A percentile compares a stretch with the other conserved stretches of the same genome.
Evolutionary conservation across 2,797 vertebrate genomes (phyloP).

Genomic region (Pogonophryne albipinna): DNA sequence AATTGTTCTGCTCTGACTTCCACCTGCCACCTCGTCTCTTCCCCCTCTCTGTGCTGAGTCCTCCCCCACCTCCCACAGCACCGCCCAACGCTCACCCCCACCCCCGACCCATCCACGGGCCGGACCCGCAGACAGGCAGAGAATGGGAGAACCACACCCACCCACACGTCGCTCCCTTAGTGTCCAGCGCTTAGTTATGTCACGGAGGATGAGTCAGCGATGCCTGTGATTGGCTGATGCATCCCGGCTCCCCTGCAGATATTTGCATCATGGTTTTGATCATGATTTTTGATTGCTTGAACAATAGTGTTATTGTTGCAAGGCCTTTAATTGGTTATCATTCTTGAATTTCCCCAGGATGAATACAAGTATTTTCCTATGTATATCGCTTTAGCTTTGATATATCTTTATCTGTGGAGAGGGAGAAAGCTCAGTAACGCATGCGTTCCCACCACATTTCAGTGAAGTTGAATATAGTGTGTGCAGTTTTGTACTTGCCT

Average conservation of each 20-base stretch:
- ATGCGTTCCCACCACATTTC: conserved; percentile 34
- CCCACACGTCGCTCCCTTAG: conserved; percentile 60
- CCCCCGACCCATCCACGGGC: conserved; percentile 44
- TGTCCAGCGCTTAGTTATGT: conserved; percentile 72
- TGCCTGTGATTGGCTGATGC: conserved; percentile 69
- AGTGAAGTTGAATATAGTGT: conserved; percentile 16
- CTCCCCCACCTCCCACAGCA: not conserved
- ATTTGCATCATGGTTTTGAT: conserved; percentile 57
- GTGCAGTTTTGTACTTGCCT: conserved; percentile 49
- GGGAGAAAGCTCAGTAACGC: not conserved
- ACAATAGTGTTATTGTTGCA: conserved; percentile 21
- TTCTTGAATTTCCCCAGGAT: not conserved
- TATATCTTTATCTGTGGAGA: not conserved
- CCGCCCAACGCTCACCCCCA: conserved; percentile 9
- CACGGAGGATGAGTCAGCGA: conserved; percentile 77
- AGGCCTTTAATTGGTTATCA: conserved; percentile 16
- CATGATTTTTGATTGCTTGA: conserved; percentile 32
- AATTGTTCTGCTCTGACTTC: conserved; percentile 79
- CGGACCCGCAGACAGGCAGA: conserved; percentile 72
- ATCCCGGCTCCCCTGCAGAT: conserved; percentile 49
- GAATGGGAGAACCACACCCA: conserved; percentile 66
- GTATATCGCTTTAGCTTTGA: not conserved
- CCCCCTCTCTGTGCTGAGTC: conserved; percentile 49
- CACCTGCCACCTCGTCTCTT: conserved; percentile 67
- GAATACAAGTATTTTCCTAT: no score